Evolutionary conservation across 2,888 invertebrate species (phyloP), one percentile per base, ranked within the genome.

Genomic region (Athalia circularis): DNA sequence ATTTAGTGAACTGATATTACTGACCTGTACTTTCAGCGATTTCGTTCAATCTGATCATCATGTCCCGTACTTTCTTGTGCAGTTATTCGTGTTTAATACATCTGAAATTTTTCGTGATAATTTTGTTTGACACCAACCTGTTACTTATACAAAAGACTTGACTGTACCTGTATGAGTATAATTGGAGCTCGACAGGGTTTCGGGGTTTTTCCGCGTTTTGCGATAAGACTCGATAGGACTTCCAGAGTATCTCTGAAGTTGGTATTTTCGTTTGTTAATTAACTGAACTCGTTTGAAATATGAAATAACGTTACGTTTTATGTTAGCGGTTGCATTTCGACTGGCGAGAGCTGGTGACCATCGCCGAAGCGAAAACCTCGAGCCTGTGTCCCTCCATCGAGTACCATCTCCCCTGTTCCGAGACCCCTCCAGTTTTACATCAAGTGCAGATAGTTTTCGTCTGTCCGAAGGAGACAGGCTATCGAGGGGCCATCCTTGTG

Each of bases 341-440:
- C 65, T 65, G 65, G 65, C 65, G 65, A 65, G 65, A 65, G 65
- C 48, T n/a, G 13, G 15, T 65, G 48, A 47, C 48, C 48, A 65
- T 65, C 65, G 13, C 65, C 65, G 65, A 48, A 65, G 48, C 65
- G 8, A 47, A 48, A 13, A 65, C 65, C 65, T 64, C 47, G 65
- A 13, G 7, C 8, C 6, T 9, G 3, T n/a, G 48, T 13, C 48
- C 15, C 5, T 48, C 47, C 48, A 13, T 65, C 48, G 8, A n/a
- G 13, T 65, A 48, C 47, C 48, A 65, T 48, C 65, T 65, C 65
- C 48, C 65, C 48, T 13, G n/a, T 65, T 65, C 9, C 47, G n/a
- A 65, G 65, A 29, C 65, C 65, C 65, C 65, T 48, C 65, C 65
- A 59, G 13, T 6, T 5, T 48, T 65, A 13, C 4, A 65, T 2